phyloP scores from a whole-genome alignment of 2,113 vertebrate species.

The Rhinolophus ferrumequinum region DNA sequence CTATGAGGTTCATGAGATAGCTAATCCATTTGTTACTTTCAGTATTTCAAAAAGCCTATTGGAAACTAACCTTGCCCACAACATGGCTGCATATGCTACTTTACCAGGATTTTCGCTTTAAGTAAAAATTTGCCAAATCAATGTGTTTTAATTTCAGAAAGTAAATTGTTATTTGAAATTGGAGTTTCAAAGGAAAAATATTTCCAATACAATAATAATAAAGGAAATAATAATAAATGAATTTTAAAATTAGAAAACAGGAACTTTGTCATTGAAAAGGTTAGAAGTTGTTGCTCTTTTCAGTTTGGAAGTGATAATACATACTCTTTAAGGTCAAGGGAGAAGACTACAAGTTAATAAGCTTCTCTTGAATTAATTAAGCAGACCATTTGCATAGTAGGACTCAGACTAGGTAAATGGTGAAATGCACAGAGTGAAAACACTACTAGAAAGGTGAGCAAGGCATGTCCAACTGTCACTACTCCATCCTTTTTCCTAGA shows the following conservation, averaged over 20 bases:
- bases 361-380: background rate
- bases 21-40: background rate
- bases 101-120: background rate
- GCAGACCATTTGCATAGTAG: background rate
- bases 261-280: background rate
- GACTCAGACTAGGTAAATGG: background rate
- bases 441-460: background rate
- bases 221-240: background rate
- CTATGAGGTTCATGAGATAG: background rate
- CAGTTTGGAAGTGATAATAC: background rate
- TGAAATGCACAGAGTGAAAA: background rate
- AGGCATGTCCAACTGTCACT: background rate
- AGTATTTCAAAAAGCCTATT: background rate
- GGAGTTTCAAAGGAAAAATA: background rate
- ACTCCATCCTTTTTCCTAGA: background rate
- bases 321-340: background rate
- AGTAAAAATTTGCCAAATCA: conserved; percentile 4
- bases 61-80: background rate
- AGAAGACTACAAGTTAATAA: background rate
- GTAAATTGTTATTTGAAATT: conserved; percentile 6
- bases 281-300: background rate
- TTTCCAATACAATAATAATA: background rate
- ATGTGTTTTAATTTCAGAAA: background rate
- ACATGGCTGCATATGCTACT: background rate
- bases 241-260: conserved; percentile 5